Evolutionary conservation across 2,797 vertebrate species (phyloP).

Genomic region (Notolepis coatsorum): DNA sequence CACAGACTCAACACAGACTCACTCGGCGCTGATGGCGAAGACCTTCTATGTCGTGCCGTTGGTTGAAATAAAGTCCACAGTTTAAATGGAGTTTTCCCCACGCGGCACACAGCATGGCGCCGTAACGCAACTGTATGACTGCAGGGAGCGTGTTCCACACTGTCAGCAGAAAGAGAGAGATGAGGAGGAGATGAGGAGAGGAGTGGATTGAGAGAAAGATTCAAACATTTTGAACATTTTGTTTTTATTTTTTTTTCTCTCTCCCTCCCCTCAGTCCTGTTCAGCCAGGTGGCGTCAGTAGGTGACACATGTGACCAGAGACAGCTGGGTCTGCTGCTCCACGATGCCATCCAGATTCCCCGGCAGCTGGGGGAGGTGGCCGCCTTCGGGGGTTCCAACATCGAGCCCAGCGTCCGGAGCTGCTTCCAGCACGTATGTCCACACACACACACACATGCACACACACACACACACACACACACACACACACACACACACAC

Average conservation of each 20-base stretch:
- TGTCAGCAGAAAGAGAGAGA: not conserved
- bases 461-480: not conserved
- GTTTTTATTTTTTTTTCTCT: not conserved
- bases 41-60: too few species aligned
- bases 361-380: conserved; percentile 96
- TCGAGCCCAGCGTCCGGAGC: conserved; percentile 96
- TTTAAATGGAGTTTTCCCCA: too few species aligned
- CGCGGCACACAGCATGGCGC: too few species aligned
- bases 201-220: not conserved
- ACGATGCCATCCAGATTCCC: conserved; percentile 96
- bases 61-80: too few species aligned
- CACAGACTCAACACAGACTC: too few species aligned
- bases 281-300: conserved; percentile 91
- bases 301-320: conserved; percentile 94
- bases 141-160: not conserved
- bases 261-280: conserved; percentile 83
- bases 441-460: conserved; percentile 22
- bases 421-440: conserved; percentile 94
- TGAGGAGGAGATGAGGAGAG: not conserved
- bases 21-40: too few species aligned
- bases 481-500: not conserved
- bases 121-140: too few species aligned
- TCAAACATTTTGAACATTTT: not conserved
- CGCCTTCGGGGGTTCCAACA: conserved; percentile 97
- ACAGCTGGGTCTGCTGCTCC: conserved; percentile 93